These are phyloP conservation scores for Passer domesticus DNA, from an alignment of 2,113 vertebrate species.

Conservation along the genomic window DNA sequence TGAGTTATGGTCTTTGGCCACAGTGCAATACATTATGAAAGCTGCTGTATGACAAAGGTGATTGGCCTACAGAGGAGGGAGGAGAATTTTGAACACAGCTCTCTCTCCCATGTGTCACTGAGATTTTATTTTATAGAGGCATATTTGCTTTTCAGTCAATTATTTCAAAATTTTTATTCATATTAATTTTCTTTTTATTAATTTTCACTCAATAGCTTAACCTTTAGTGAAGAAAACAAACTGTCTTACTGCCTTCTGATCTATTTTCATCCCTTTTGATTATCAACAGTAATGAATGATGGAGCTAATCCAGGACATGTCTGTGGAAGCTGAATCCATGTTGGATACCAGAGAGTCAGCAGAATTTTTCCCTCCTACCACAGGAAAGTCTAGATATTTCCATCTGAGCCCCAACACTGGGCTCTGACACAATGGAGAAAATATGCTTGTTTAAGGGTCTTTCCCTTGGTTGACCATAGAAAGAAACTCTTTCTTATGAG, in stretches of 20 bases:
- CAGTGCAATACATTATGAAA: background rate
- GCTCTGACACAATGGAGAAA: background rate
- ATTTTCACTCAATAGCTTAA: background rate
- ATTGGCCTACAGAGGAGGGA: background rate
- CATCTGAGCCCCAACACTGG: background rate
- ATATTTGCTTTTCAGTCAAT: background rate
- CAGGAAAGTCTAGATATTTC: background rate
- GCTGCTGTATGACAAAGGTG: background rate
- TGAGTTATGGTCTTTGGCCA: background rate
- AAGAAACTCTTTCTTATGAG: background rate
- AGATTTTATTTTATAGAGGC: background rate
- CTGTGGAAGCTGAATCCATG: background rate
- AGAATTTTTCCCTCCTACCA: background rate
- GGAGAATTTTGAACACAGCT: background rate
- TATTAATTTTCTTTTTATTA: accelerated
- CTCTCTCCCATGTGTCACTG: background rate
- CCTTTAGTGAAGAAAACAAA: background rate
- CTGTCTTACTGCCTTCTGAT: background rate
- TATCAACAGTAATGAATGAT: background rate
- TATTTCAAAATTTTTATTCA: background rate
- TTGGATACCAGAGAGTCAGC: background rate
- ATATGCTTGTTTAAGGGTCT: background rate
- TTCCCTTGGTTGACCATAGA: background rate
- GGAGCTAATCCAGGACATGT: background rate
- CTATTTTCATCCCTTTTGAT: background rate